phyloP scores from a whole-genome alignment of 1,140 invertebrate species.

The Drosophila sulfurigaster region DNA sequence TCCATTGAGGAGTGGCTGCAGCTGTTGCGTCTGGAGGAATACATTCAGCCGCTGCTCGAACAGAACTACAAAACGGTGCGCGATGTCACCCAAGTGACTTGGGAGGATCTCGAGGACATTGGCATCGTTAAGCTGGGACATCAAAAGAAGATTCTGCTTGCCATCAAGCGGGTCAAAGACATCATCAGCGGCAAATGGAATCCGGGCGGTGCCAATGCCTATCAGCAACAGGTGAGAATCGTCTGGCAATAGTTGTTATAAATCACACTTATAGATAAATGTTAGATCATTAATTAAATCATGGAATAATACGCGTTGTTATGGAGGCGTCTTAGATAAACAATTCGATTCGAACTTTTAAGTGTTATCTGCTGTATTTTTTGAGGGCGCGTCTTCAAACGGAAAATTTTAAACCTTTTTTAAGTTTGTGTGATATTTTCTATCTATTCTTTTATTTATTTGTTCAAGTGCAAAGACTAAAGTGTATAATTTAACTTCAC shows the following conservation, averaged over 20 bases:
- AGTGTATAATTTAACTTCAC: no score
- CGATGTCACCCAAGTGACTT: slow-evolving; percentile 96
- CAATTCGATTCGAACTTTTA: not conserved
- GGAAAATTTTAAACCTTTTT: not conserved
- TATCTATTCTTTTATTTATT: slow-evolving; percentile 16
- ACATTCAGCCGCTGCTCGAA: slow-evolving; percentile 93
- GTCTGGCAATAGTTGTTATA: not conserved
- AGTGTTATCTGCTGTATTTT: not conserved
- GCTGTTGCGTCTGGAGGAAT: slow-evolving; percentile 95
- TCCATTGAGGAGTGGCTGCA: slow-evolving; percentile 97
- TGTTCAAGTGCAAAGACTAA: not conserved
- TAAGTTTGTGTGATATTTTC: slow-evolving; percentile 9
- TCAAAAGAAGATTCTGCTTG: slow-evolving; percentile 98
- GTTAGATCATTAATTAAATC: no score
- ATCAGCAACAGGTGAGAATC: slow-evolving; percentile 78
- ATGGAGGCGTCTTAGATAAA: not conserved
- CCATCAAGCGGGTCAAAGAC: slow-evolving; percentile 98
- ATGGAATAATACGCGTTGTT: not conserved
- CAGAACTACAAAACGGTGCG: slow-evolving; percentile 98
- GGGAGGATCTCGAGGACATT: slow-evolving; percentile 99
- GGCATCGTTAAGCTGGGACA: slow-evolving; percentile 97
- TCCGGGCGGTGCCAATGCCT: slow-evolving; percentile 76
- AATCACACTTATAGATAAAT: no score
- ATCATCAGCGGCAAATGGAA: slow-evolving; percentile 93
- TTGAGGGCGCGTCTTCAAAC: not conserved